phyloP scores from a whole-genome alignment of 1,140 invertebrate species.

The Schlechtendalia chinensis region DNA sequence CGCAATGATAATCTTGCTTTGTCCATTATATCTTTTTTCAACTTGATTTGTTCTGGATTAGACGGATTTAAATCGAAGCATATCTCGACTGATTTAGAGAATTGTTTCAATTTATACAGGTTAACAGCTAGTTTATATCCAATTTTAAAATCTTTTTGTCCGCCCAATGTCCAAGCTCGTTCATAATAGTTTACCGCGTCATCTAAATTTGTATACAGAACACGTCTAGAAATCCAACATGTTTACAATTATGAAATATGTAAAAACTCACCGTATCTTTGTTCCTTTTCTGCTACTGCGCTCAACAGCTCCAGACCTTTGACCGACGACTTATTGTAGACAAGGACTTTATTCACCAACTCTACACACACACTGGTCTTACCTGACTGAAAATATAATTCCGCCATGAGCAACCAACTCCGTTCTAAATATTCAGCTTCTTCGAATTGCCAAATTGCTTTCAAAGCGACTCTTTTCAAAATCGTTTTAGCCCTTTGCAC shows the following conservation, averaged over 20 bases:
- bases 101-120: constrained; percentile 85
- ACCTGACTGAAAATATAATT: constrained; percentile 84
- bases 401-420: constrained; percentile 89
- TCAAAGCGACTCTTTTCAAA: constrained; percentile 78
- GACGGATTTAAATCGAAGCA: constrained; percentile 77
- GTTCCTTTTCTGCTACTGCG: constrained; percentile 86
- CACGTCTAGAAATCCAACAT: neutral
- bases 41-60: constrained; percentile 85
- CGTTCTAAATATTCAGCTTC: constrained; percentile 94
- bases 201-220: constrained; percentile 50
- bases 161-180: constrained; percentile 66
- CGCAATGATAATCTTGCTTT: constrained; percentile 85
- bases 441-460: constrained; percentile 86
- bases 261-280: constrained; percentile 68
- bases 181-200: constrained; percentile 83
- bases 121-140: constrained; percentile 92
- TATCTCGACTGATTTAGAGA: constrained; percentile 82
- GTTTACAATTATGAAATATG: neutral
- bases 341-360: constrained; percentile 74
- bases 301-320: constrained; percentile 89
- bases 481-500: constrained; percentile 86
- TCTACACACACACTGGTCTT: constrained; percentile 86
- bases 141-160: constrained; percentile 75
- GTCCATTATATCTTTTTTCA: constrained; percentile 90
- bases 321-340: constrained; percentile 86